Base-by-base conservation (phyloP, 2,888 invertebrate genomes). In the Dryadula phaetusa region DNA sequence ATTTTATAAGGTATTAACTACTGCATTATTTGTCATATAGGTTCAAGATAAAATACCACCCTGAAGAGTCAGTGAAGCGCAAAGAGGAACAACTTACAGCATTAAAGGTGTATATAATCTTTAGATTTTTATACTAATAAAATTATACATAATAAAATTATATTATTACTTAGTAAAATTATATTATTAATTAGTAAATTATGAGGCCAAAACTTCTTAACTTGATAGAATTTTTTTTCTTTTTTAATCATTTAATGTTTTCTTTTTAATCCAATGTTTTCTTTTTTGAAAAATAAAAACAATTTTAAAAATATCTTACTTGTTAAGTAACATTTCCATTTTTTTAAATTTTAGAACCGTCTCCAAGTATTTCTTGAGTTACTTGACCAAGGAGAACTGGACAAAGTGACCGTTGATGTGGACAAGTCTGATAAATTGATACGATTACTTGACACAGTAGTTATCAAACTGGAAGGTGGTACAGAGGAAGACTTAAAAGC, bases 21-120 rank as follows among this genome's bases (percentile, higher is more conserved):
- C 10, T 20, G 16, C n/a, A 16, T 56, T 56, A n/a, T 56, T 56
- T 56, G 56, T 56, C 40, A 40, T 83, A 67, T 92, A 99, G 99
- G 99, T 99, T 99, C 94, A 98, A 99, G 92, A 95, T 97, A 77
- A 99, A 99, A 93, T 99, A 99, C 84, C 99, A 99, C 87, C 99
- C 99, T 3, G 98, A 98, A 87, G 99, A 99, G 82, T 97, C 97
- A 62, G 94, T 96, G 37, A 98, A 97, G 86, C 93, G 98, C 66
- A 97, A 97, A 86, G 97, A 97, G 18, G 98, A 99, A 81, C 97
- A 98, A 79, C 92, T 96, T 65, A 90, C 93, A 66, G 96, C 97
- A 66, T 91, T 98, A 47, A 96, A 96, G 95, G 98, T 97, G 92
- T 18, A 14, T 40, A 14, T 40, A 28, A 16, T 20, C 40, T 18